Conservation (phyloP, 2,113 vertebrate species). For the Eidolon helvum region DNA sequence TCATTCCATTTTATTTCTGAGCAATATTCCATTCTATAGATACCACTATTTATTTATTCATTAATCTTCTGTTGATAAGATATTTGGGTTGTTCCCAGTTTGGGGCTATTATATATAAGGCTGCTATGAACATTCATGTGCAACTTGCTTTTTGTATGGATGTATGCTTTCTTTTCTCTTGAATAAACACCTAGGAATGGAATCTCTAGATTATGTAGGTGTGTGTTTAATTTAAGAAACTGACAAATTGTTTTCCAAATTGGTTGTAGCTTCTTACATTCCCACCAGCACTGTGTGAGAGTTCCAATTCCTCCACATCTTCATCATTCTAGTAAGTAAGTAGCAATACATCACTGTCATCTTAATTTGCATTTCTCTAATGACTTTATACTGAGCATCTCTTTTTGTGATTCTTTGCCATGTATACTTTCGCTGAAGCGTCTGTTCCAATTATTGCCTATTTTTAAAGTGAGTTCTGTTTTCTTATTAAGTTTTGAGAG, state of each 20-base stretch:
- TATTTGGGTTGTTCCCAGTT: background rate
- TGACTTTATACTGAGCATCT: background rate
- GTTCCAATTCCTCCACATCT: background rate
- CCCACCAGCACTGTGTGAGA: background rate
- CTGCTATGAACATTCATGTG: background rate
- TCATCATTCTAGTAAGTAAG: background rate
- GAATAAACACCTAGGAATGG: background rate
- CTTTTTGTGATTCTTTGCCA: background rate
- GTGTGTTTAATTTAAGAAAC: background rate
- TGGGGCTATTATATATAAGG: background rate
- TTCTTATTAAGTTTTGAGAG: background rate
- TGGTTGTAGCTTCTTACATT: background rate
- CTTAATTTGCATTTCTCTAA: background rate
- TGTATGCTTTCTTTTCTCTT: background rate
- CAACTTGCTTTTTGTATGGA: background rate
- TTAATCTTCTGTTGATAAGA: background rate
- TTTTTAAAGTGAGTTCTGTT: background rate
- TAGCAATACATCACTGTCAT: background rate
- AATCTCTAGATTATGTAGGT: background rate
- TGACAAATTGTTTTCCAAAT: background rate
- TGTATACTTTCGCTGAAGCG: background rate
- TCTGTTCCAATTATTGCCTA: background rate
- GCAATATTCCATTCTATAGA: background rate
- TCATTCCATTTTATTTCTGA: background rate
- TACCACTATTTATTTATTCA: background rate